Base-by-base conservation (phyloP, 2,113 vertebrate species). In the Pungitius pungitius region DNA sequence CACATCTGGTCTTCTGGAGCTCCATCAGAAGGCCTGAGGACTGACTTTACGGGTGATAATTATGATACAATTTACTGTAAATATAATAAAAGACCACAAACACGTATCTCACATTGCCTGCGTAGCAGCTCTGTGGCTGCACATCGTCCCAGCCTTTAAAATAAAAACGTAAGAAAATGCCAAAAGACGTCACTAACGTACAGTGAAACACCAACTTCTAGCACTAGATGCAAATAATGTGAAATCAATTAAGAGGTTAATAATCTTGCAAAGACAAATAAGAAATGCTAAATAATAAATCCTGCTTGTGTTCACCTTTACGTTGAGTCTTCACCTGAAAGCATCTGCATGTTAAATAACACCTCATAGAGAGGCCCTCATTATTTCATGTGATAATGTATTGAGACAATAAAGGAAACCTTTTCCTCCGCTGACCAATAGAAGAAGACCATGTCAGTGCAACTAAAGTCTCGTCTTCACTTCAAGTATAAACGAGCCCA, bases 401-500 rank as follows among this genome's bases (percentile, higher is more conserved):
- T 26, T 13, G 51, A 42, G 27, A 30, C 24, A 15, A 3, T 30
- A 9, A 35, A 35, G 13, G 40, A 6, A 2, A 24, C 11, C n/a
- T 9, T 2, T 24, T 54, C 26, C 35, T 13, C 13, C 61, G 30
- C n/a, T 2, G 69, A n/a, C 40, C 9, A 3, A 17, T 20, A 10
- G 37, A 68, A 12, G 6, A 40, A 54, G 39, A 11, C 47, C 14
- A 73, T 27, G 2, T 56, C n/a, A 26, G 4, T 52, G 22, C 58
- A 42, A 24, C 45, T 26, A 76, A 71, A 64, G 17, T 47, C 20
- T 18, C 30, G 35, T 22, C 3, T 14, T 52, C 6, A 24, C 47
- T 61, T 80, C 22, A 81, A 68, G 60, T 56, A 55, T 24, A 33
- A 71, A 71, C 26, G 18, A 56, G 2, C 54, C 70, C 4, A 35